phyloP scores from a whole-genome alignment of 2,888 invertebrate species.

The Heteromyza rotundicornis region DNA sequence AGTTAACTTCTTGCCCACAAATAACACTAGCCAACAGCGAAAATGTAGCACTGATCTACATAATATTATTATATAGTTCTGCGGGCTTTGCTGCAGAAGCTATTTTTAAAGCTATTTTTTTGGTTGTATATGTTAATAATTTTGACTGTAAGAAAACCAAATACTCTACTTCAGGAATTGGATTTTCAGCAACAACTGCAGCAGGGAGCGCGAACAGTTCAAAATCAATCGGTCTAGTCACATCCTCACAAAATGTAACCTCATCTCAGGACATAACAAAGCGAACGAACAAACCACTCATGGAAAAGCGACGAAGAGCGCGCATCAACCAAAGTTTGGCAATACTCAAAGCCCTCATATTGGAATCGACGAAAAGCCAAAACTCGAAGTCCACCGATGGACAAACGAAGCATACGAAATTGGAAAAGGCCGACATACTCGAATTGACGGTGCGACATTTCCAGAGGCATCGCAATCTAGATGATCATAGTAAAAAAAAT shows the following conservation, averaged over 20 bases:
- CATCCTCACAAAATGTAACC: constrained; percentile 59
- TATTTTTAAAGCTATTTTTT: too few relatives aligned
- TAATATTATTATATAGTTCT: too few relatives aligned
- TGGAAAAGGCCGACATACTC: constrained; percentile 82
- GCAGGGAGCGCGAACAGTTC: constrained; percentile 38
- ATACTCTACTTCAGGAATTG: constrained; percentile 32
- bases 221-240: constrained; percentile 55
- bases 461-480: constrained; percentile 74
- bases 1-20: too few relatives aligned
- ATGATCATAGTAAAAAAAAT: constrained; percentile 67
- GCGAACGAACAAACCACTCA: constrained; percentile 78
- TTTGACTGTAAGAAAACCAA: not conserved
- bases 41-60: too few relatives aligned
- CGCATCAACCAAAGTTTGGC: constrained; percentile 78
- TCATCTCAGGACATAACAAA: constrained; percentile 61
- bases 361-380: constrained; percentile 70
- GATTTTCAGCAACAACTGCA: constrained; percentile 46
- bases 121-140: too few relatives aligned
- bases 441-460: constrained; percentile 84
- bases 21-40: too few relatives aligned
- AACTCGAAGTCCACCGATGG: constrained; percentile 62
- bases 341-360: constrained; percentile 73
- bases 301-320: constrained; percentile 77
- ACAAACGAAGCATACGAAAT: constrained; percentile 77
- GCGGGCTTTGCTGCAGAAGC: too few relatives aligned